A percentile compares a stretch with the other conserved stretches of the same genome.
These are phyloP conservation scores for Parotocinclus haroldoi DNA, from an alignment of 2,797 vertebrate species.

Conservation along the genomic window DNA sequence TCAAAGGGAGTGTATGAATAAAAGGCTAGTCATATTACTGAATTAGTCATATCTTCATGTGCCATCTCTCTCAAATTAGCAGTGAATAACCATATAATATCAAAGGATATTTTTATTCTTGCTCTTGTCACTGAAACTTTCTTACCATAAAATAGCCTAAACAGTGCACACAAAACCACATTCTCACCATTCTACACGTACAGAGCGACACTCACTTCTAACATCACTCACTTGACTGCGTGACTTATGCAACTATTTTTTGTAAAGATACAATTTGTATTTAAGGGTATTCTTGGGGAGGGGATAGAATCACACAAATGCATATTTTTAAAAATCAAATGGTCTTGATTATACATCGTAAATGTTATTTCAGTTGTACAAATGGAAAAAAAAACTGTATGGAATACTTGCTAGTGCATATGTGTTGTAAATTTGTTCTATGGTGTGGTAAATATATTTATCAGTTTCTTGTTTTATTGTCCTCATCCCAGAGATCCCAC, in stretches of 20 bases:
- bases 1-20: conserved; percentile 29
- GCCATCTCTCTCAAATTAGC: conserved; percentile 31
- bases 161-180: conserved; percentile 3
- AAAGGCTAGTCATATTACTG: conserved; percentile 22
- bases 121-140: conserved; percentile 35
- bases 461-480: conserved; percentile 71
- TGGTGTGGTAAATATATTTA: conserved; percentile 80
- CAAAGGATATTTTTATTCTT: conserved; percentile 28
- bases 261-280: conserved; percentile 59
- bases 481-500: conserved; percentile 67
- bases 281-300: conserved; percentile 31
- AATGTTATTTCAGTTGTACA: conserved; percentile 52
- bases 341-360: conserved; percentile 73
- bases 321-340: conserved; percentile 80
- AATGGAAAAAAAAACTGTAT: conserved; percentile 37
- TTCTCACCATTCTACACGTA: not conserved
- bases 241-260: conserved; percentile 68
- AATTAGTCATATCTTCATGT: conserved; percentile 37
- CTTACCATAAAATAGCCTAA: conserved; percentile 23
- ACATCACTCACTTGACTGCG: conserved; percentile 56
- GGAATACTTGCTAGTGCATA: conserved; percentile 71
- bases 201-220: conserved; percentile 28
- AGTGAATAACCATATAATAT: conserved; percentile 34
- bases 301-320: conserved; percentile 54
- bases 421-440: conserved; percentile 86